Conservation (phyloP, 2,113 vertebrate species). For the Turnix velox region DNA sequence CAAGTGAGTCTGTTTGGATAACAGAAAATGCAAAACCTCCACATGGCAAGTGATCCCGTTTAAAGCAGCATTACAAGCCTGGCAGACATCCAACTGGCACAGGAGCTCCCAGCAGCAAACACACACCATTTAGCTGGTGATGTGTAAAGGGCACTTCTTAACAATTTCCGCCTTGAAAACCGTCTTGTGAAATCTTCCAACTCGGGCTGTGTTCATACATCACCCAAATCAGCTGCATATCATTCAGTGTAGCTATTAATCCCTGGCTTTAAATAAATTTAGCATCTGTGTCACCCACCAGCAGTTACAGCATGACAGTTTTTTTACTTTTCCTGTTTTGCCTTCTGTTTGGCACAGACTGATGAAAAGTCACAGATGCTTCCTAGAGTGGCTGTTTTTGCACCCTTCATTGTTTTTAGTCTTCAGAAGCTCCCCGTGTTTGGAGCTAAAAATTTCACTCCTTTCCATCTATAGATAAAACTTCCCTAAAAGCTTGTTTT, state of each 20-base stretch:
- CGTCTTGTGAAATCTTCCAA: neutral
- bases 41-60: neutral
- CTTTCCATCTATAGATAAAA: neutral
- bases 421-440: neutral
- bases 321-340: neutral
- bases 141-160: slow-evolving; percentile 20
- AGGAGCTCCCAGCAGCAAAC: neutral
- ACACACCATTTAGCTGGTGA: slow-evolving; percentile 32
- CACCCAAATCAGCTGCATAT: neutral
- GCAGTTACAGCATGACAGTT: neutral
- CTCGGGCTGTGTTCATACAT: neutral
- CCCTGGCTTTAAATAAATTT: neutral
- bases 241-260: neutral
- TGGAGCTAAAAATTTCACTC: neutral
- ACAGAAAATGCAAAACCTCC: neutral
- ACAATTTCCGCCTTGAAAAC: slow-evolving; percentile 18
- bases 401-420: neutral
- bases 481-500: neutral
- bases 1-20: slow-evolving; percentile 5
- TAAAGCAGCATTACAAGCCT: neutral
- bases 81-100: slow-evolving; percentile 33
- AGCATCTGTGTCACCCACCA: neutral
- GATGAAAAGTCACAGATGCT: neutral
- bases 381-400: neutral
- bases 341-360: neutral